Percentiles rank a stretch among this genome's conserved stretches.
These are phyloP conservation scores for Molossus molossus DNA, from an alignment of 2,797 vertebrate species.

Conservation along the genomic window DNA sequence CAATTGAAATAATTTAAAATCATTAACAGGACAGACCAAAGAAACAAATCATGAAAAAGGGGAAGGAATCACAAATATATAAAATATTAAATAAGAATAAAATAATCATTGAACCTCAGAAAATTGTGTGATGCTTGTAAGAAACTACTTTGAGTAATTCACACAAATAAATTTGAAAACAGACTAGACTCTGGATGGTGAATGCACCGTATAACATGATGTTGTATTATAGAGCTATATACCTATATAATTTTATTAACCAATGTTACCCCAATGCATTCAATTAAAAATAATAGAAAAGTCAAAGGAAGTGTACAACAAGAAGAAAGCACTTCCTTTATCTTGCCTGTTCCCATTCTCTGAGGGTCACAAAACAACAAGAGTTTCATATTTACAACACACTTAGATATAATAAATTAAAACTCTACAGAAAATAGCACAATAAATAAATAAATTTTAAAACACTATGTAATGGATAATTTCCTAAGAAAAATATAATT, in stretches of 20 bases:
- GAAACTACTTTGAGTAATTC: not conserved
- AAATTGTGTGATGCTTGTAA: not conserved
- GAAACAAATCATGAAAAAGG: not conserved
- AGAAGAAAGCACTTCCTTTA: not conserved
- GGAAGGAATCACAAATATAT: not conserved
- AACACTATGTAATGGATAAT: not conserved
- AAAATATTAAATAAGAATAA: slow-evolving; percentile 9
- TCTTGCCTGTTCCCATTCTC: not conserved
- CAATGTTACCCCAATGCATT: no score
- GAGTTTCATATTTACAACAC: slow-evolving; percentile 25
- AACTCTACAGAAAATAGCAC: not conserved
- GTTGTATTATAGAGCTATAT: not conserved
- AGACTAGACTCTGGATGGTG: not conserved
- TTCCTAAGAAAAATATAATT: not conserved
- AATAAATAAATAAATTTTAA: no score
- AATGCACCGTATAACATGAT: not conserved
- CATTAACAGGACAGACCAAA: not conserved
- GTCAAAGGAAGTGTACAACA: not conserved
- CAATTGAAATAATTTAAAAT: slow-evolving; percentile 2
- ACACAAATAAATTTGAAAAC: not conserved
- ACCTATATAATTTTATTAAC: not conserved
- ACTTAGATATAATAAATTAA: slow-evolving; percentile 27
- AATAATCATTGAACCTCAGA: not conserved
- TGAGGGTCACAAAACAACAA: not conserved
- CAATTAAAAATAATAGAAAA: not conserved